Evolutionary conservation across 1,140 invertebrate genomes (phyloP), one percentile per base, ranked within the genome.

Genomic region (Ostrea denselamellosa): DNA sequence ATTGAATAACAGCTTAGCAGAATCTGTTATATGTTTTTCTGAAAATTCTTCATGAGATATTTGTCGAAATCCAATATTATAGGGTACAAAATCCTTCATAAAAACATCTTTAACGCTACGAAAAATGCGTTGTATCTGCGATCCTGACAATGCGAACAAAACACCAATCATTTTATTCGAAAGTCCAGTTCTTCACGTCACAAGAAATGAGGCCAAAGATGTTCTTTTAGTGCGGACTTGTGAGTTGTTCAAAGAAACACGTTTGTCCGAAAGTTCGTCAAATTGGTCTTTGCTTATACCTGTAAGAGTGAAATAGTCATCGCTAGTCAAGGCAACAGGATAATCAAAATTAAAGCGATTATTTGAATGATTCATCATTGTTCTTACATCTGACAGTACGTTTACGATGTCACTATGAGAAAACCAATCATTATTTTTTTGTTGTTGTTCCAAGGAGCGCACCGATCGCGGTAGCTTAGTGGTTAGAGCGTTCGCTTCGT

Each of bases 171-270:
- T 19, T n/a, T 25, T 82, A 51, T 86, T 86, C 12, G 86, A 53
- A 5, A 86, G 52, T 82, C 86, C 86, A 7, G 86, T 86, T 86
- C 51, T 81, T 8, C 77, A 44, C 81, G 77, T 86, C 19, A 82
- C 19, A 52, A 86, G 51, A 7, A 86, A 82, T 17, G 81, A 19
- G 5, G 68, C 86, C 4, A 86, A 8, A 56, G 54, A 86, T 82
- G 86, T 82, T 28, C 53, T 8, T 14, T 81, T 34, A 17, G 86
- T 54, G 14, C 86, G 52, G 28, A 51, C 19, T 14, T n/a, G 4
- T 14, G 86, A 82, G 34, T 82, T 81, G 53, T 51, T 68, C 68
- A 86, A 12, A 25, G 62, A 58, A 22, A 19, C 51, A 14, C 65
- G 34, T 22, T 10, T 62, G 12, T 71, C 7, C 44, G 65, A 25